Evolutionary conservation across 2,888 invertebrate genomes (phyloP).

Genomic region (Himalopsyche japonica): DNA sequence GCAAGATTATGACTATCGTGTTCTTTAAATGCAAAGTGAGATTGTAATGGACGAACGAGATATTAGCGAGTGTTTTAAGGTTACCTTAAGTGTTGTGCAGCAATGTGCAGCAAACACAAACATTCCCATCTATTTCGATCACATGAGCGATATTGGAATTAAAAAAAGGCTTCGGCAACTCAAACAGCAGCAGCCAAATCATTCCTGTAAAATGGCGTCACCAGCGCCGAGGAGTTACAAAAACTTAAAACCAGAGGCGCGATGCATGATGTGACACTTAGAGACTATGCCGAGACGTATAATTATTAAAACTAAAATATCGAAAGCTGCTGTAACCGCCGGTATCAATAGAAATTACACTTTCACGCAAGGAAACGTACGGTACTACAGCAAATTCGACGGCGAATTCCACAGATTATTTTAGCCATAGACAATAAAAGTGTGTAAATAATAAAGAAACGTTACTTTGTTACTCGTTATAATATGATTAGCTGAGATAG

Average conservation of each 20-base stretch:
- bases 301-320: background rate
- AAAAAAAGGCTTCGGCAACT: conserved; percentile 34
- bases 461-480: background rate
- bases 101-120: conserved; percentile 27
- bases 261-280: background rate
- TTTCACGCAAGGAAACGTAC: background rate
- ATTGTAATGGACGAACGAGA: background rate
- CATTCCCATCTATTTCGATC: conserved; percentile 37
- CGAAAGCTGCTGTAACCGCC: background rate
- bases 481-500: too few species aligned
- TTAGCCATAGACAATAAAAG: background rate
- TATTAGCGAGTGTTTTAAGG: background rate
- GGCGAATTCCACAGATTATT: conserved; percentile 2
- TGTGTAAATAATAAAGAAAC: background rate
- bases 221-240: conserved; percentile 51
- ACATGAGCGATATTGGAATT: conserved; percentile 29
- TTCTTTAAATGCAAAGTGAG: background rate
- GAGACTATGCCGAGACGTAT: background rate
- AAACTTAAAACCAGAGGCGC: background rate
- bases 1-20: background rate
- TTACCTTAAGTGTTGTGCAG: conserved; percentile 31
- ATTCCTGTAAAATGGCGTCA: conserved; percentile 65
- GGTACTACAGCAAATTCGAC: background rate
- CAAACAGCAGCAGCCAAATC: conserved; percentile 58
- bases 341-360: background rate